Percentiles rank a stretch among this genome's conserved stretches.
These are phyloP conservation scores for Mionectes macconnelli DNA, from an alignment of 2,113 vertebrate genomes.

Conservation along the genomic window DNA sequence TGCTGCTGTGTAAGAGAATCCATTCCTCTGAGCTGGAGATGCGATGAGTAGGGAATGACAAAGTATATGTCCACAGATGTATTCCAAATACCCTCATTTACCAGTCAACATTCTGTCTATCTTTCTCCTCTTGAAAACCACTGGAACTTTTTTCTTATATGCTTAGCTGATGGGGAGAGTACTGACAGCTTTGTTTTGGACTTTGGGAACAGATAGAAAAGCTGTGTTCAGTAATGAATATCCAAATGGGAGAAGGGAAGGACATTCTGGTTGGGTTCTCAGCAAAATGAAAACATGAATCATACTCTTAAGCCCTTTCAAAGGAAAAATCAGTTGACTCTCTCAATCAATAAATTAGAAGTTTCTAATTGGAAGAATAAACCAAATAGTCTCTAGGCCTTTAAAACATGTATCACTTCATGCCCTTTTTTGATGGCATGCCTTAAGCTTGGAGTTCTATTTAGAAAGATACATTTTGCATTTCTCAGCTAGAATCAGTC, in stretches of 20 bases:
- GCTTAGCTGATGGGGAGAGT: neutral
- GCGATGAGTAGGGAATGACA: constrained; percentile 31
- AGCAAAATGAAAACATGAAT: neutral
- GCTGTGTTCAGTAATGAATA: fast-evolving
- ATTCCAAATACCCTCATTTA: constrained; percentile 36
- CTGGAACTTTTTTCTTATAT: neutral
- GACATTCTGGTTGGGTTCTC: neutral
- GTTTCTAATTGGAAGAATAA: neutral
- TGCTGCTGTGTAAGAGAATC: constrained; percentile 57
- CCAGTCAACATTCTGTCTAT: neutral
- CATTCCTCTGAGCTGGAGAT: constrained; percentile 64
- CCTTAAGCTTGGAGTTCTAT: neutral
- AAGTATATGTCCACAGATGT: constrained; percentile 23
- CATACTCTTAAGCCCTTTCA: neutral
- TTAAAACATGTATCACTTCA: neutral
- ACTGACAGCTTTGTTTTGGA: neutral
- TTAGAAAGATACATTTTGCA: neutral
- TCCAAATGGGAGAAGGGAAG: neutral
- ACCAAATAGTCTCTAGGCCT: neutral
- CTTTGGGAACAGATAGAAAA: neutral
- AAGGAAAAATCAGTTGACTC: neutral
- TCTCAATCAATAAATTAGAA: neutral
- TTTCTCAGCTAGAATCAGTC: neutral
- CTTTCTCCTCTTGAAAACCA: neutral
- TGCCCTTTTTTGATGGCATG: neutral